Base-by-base conservation (phyloP, 2,888 invertebrate genomes). In the Nymphalis c-album region DNA sequence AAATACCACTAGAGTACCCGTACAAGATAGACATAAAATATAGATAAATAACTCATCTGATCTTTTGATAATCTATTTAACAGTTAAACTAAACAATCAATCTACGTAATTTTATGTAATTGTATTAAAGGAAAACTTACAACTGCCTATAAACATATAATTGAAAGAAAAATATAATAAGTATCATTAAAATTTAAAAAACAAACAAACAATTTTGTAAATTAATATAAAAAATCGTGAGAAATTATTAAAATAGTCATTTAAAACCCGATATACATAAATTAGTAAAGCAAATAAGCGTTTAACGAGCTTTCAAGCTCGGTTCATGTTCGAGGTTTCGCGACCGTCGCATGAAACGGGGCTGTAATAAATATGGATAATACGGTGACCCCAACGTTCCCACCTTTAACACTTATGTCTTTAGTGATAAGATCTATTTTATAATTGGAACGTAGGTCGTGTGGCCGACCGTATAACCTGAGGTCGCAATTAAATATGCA, bases 261-360 rank as follows among this genome's bases (percentile, higher is more conserved):
- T 67, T 67, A 60, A 67, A 59, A 55, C 63, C 51, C 53, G 59
- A 50, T 66, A 72, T 74, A 75, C 76, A 82, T 81, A 79, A 80
- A 81, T 81, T 82, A 80, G 76, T 77, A 77, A 77, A 76, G 74
- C 76, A 75, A 78, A 79, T 78, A 77, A 68, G 75, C 72, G 70
- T 73, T 74, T 75, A 76, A 77, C 74, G 67, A 74, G 71, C 74
- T 76, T 76, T 76, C 73, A 75, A 74, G 68, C 61, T 69, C 35
- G 55, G 68, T 65, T 64, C 64, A 62, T 62, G 67, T 67, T 64
- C 59, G 59, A 50, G 64, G 67, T 66, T 63, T 60, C 69, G 73
- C 65, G 74, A 75, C 72, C 75, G 76, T 77, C 71, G 75, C 73
- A 73, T 73, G 74, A 71, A 73, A 73, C 71, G 55, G 63, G 70